These are phyloP conservation scores for Pollenia griseotomentosa DNA, from an alignment of 2,888 invertebrate genomes.

Conservation along the genomic window DNA sequence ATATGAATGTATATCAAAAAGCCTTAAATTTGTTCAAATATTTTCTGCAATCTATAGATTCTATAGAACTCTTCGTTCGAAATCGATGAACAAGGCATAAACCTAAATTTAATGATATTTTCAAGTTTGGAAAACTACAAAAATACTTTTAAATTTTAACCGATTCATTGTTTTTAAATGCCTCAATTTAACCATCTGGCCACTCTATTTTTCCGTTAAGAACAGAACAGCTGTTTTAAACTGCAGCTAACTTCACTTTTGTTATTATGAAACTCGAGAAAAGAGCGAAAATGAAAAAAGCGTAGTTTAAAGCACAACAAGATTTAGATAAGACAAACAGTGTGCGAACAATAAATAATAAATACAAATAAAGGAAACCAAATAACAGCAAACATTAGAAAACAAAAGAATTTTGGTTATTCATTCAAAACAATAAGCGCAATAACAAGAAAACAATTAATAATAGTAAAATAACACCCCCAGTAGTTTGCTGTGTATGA, in stretches of 20 bases:
- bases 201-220: neutral
- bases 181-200: neutral
- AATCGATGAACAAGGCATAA: no score
- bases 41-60: no score
- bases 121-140: no score
- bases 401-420: constrained; percentile 41
- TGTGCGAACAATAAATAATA: neutral
- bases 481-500: neutral
- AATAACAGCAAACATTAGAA: constrained; percentile 26
- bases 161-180: neutral
- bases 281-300: constrained; percentile 22
- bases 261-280: constrained; percentile 50
- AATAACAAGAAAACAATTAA: constrained; percentile 15
- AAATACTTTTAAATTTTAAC: neutral
- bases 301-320: neutral
- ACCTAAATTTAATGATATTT: no score
- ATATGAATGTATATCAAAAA: no score
- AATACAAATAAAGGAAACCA: neutral
- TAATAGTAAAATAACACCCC: constrained; percentile 4
- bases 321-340: constrained; percentile 8
- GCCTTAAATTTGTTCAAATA: no score
- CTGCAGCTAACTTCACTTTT: constrained; percentile 74
- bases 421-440: constrained; percentile 11
- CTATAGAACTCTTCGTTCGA: no score
- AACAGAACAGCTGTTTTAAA: constrained; percentile 40